Evolutionary conservation across 2,888 invertebrate species (phyloP).

Genomic region (Athetis lepigone): DNA sequence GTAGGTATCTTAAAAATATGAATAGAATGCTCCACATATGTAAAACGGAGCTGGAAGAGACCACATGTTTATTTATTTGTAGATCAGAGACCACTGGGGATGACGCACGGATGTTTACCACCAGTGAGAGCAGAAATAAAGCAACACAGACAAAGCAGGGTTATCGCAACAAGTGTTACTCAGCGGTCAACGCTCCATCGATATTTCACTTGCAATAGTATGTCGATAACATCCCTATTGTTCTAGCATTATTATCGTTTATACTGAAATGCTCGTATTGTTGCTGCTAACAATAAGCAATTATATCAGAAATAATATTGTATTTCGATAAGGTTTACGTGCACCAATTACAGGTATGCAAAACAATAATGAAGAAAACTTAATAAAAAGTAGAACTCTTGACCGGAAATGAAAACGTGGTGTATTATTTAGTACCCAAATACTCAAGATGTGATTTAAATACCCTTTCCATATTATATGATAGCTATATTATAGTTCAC

Average conservation of each 20-base stretch:
- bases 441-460: too few relatives aligned
- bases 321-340: constrained; percentile 61
- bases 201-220: constrained; percentile 75
- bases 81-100: constrained; percentile 80
- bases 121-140: constrained; percentile 87
- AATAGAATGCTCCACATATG: constrained; percentile 58
- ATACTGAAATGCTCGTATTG: constrained; percentile 66
- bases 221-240: constrained; percentile 81
- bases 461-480: neutral
- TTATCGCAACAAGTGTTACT: constrained; percentile 80
- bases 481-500: too few relatives aligned
- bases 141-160: constrained; percentile 77
- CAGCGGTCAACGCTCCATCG: constrained; percentile 82
- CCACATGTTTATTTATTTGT: constrained; percentile 86
- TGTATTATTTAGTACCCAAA: too few relatives aligned
- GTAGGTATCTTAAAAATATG: constrained; percentile 33
- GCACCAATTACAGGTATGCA: constrained; percentile 36
- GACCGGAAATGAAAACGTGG: constrained; percentile 23
- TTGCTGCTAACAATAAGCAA: constrained; percentile 60
- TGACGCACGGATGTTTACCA: constrained; percentile 88
- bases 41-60: constrained; percentile 64
- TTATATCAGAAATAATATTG: constrained; percentile 59
- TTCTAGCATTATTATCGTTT: constrained; percentile 72
- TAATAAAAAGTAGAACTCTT: constrained; percentile 29
- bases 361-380: constrained; percentile 48